Percentiles rank a stretch among this genome's conserved stretches.
Conservation (phyloP, 2,797 vertebrate genomes). For the Tolypeutes matacus region DNA sequence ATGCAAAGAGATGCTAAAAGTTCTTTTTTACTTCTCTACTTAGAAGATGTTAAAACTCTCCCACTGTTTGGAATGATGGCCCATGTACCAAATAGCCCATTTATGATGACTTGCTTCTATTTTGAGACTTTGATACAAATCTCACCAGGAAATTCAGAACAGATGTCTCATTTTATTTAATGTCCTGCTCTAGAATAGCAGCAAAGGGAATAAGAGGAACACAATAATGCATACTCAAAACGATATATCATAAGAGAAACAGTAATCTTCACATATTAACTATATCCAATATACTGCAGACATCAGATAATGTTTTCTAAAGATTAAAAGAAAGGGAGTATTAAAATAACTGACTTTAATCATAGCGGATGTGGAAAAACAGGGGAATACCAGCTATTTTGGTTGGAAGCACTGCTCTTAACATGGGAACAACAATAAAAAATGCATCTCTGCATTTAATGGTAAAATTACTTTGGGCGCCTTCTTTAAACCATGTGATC, state of each 20-base stretch:
- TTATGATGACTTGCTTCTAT: conserved; percentile 44
- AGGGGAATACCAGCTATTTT: conserved; percentile 81
- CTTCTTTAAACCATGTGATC: conserved; percentile 55
- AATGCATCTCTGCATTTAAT: conserved; percentile 54
- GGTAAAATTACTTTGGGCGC: conserved; percentile 11
- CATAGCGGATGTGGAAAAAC: conserved; percentile 76
- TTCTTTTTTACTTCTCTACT: not conserved
- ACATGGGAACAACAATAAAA: conserved; percentile 65
- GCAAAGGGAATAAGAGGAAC: not conserved
- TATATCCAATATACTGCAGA: not conserved
- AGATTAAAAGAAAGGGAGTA: conserved; percentile 70
- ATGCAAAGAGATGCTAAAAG: not conserved
- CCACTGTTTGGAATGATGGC: conserved; percentile 1
- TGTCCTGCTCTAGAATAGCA: conserved; percentile 34
- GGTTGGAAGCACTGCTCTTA: conserved; percentile 20
- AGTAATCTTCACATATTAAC: conserved; percentile 31
- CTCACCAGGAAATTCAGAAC: conserved; percentile 43
- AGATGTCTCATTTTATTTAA: conserved; percentile 18
- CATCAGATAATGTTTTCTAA: conserved; percentile 59
- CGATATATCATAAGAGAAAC: not conserved
- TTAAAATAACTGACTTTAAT: conserved; percentile 69
- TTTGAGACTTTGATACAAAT: conserved; percentile 37
- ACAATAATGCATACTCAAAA: not conserved
- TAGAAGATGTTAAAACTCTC: conserved; percentile 35
- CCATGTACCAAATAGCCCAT: not conserved